Percentiles rank a stretch among this genome's conserved stretches.
phyloP scores from a whole-genome alignment of 1,140 invertebrate genomes.

The Parapsyche elsis region DNA sequence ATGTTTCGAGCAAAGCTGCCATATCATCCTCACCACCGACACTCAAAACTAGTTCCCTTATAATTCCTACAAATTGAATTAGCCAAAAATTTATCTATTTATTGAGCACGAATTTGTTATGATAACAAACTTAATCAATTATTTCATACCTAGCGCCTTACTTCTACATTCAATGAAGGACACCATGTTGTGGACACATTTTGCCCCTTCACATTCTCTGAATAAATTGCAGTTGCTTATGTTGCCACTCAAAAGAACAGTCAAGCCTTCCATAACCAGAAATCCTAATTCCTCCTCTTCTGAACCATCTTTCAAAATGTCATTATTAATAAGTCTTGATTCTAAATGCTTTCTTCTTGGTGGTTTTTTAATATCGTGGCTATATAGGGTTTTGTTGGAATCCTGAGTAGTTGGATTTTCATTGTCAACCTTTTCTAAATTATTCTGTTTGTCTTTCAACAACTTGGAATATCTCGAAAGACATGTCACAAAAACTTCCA shows the following conservation, averaged over 20 bases:
- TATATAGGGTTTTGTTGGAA: conserved; percentile 49
- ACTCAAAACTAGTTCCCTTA: conserved; percentile 89
- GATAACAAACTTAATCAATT: conserved; percentile 33
- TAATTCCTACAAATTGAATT: conserved; percentile 71
- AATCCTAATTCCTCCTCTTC: conserved; percentile 84
- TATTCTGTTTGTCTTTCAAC: conserved; percentile 76
- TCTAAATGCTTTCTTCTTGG: conserved; percentile 62
- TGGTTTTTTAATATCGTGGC: conserved; percentile 58
- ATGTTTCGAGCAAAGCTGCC: conserved; percentile 88
- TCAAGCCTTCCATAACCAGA: conserved; percentile 88
- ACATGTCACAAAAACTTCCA: conserved; percentile 97
- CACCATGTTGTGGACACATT: conserved; percentile 91
- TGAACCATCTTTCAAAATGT: conserved; percentile 64
- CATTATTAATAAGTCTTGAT: conserved; percentile 58
- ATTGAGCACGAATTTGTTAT: conserved; percentile 6
- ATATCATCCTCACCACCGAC: conserved; percentile 96
- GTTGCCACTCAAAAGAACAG: conserved; percentile 82
- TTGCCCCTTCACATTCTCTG: conserved; percentile 90
- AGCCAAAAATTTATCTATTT: background rate
- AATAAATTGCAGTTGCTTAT: conserved; percentile 92
- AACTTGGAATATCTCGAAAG: conserved; percentile 86
- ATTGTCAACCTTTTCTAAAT: conserved; percentile 59
- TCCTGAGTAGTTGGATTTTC: conserved; percentile 58
- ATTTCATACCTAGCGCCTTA: conserved; percentile 74
- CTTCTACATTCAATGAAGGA: conserved; percentile 85